These are phyloP conservation scores for Lycopodina hypogea DNA, from an alignment of 37 sponge, comb jelly and placozoan species.

Conservation along the genomic window DNA sequence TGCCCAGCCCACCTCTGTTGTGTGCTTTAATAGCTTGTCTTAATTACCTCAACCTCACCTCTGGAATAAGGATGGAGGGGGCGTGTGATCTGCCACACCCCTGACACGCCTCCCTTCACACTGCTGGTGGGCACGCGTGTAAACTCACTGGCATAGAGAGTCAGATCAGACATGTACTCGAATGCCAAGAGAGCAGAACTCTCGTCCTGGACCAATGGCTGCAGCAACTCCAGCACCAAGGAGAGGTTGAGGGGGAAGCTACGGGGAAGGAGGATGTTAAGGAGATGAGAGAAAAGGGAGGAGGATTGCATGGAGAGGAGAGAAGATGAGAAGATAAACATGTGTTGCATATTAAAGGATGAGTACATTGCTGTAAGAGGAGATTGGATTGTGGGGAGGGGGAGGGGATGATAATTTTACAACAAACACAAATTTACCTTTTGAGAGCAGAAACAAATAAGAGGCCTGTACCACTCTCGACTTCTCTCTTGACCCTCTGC, in stretches of 20 bases:
- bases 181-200: constrained; percentile 23
- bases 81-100: constrained; percentile 4
- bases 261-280: not conserved
- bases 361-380: not conserved
- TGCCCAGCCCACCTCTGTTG: too few relatives aligned
- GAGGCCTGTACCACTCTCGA: constrained; percentile 27
- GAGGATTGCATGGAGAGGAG: not conserved
- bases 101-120: constrained; percentile 13
- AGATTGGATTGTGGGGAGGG: not conserved
- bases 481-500: not conserved
- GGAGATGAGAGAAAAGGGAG: not conserved
- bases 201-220: constrained; percentile 35
- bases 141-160: not conserved
- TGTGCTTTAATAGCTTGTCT: too few relatives aligned
- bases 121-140: not conserved
- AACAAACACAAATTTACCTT: constrained; percentile 14
- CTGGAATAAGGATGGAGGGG: constrained; percentile 11
- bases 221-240: constrained; percentile 20
- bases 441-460: constrained; percentile 20
- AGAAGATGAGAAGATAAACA: not conserved
- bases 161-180: constrained; percentile 16
- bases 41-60: too few relatives aligned
- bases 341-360: too few relatives aligned
- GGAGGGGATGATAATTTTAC: too few relatives aligned
- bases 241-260: constrained; percentile 50